Evolutionary conservation across 2,797 vertebrate species (phyloP).

Genomic region (Crenuchus spilurus): DNA sequence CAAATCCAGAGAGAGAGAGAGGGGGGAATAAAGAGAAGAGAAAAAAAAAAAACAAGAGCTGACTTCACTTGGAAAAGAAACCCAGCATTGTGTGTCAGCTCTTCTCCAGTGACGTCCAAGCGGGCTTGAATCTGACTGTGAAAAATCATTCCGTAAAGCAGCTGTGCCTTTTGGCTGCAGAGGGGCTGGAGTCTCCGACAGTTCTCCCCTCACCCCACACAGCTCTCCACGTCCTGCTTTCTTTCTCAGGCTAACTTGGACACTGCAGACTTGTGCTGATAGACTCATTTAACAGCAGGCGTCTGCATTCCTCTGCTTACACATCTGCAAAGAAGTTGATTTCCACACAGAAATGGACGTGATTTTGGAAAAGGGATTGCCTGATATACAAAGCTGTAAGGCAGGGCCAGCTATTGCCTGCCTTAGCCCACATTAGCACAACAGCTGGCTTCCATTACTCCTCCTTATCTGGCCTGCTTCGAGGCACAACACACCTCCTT

Average conservation of each 20-base stretch:
- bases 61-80: conserved; percentile 71
- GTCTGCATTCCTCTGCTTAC: conserved; percentile 14
- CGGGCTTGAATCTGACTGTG: conserved; percentile 65
- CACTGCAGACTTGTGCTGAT: not conserved
- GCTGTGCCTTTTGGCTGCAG: conserved; percentile 72
- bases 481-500: conserved; percentile 33
- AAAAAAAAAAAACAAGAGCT: conserved; percentile 54
- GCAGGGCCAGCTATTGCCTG: not conserved
- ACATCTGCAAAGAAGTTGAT: conserved; percentile 34
- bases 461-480: conserved; percentile 50
- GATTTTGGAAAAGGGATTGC: not conserved
- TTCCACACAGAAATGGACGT: not conserved
- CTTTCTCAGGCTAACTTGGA: conserved; percentile 42
- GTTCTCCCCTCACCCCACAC: conserved; percentile 3
- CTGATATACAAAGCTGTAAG: not conserved
- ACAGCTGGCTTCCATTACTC: conserved; percentile 71
- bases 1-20: conserved; percentile 46
- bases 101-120: conserved; percentile 72
- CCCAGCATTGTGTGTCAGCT: conserved; percentile 69
- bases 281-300: not conserved
- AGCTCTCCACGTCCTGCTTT: conserved; percentile 34
- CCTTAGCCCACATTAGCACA: conserved; percentile 11
- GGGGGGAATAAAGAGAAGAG: conserved; percentile 33
- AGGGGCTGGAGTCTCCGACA: conserved; percentile 52
- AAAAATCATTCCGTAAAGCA: conserved; percentile 71